Conservation (phyloP, 2,113 vertebrate species). For the Petromus typicus region DNA sequence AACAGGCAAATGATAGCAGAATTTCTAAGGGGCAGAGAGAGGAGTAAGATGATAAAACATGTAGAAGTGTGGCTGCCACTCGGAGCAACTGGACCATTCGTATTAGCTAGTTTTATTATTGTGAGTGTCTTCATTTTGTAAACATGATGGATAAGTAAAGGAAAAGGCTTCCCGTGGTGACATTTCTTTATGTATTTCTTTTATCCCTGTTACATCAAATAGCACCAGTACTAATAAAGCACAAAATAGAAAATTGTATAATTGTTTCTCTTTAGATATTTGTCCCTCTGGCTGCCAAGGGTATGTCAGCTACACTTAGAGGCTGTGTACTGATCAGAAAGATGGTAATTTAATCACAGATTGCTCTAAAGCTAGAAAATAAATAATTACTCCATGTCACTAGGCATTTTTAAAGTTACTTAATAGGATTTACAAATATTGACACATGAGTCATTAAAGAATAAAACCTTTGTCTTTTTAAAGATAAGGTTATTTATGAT, state of each 20-base stretch:
- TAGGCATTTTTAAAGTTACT: slow-evolving; percentile 59
- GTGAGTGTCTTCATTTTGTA: neutral
- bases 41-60: neutral
- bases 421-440: slow-evolving; percentile 69
- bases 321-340: slow-evolving; percentile 37
- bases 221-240: neutral
- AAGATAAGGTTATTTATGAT: slow-evolving; percentile 66
- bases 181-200: neutral
- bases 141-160: neutral
- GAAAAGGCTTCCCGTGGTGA: neutral
- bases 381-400: slow-evolving; percentile 61
- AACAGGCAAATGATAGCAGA: neutral
- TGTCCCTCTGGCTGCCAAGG: slow-evolving; percentile 49
- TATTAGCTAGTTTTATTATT: neutral
- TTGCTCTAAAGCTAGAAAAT: slow-evolving; percentile 40
- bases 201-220: neutral
- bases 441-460: slow-evolving; percentile 58
- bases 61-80: neutral
- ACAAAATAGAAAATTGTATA: neutral
- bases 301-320: slow-evolving; percentile 46
- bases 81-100: neutral
- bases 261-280: slow-evolving; percentile 26
- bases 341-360: slow-evolving; percentile 61
- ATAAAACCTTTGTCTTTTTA: slow-evolving; percentile 48
- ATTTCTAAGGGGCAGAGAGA: neutral